A percentile compares a stretch with the other conserved stretches of the same genome.
Conservation (phyloP, 2,113 vertebrate species). For the Nipponia nippon region DNA sequence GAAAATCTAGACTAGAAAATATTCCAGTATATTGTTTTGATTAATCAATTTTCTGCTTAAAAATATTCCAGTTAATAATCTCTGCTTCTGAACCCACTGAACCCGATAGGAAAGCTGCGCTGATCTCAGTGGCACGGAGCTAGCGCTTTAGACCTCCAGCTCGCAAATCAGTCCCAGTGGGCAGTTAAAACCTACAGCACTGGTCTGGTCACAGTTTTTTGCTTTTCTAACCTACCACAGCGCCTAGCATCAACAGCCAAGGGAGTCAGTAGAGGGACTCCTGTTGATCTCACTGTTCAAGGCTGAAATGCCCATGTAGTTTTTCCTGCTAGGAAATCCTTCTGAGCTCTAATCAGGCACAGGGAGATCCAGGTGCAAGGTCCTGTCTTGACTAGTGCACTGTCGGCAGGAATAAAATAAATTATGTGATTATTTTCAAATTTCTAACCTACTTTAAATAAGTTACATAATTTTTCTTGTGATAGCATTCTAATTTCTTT, state of each 20-base stretch:
- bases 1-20: neutral
- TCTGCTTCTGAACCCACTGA: neutral
- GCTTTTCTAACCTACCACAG: neutral
- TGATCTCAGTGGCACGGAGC: rapidly evolving
- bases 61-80: neutral
- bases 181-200: neutral
- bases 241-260: neutral
- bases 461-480: neutral
- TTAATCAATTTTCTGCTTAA: neutral
- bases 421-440: neutral
- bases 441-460: neutral
- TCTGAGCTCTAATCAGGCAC: neutral
- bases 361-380: neutral
- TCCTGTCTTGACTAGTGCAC: neutral
- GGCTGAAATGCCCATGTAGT: neutral
- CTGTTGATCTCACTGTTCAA: neutral
- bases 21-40: constrained; percentile 5
- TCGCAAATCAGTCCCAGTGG: neutral
- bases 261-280: neutral
- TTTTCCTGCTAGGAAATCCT: neutral
- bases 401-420: neutral
- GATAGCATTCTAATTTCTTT: neutral
- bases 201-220: neutral
- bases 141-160: neutral
- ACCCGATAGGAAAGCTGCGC: neutral